phyloP scores from a whole-genome alignment of 2,888 invertebrate genomes.

The Autographa pulchrina region DNA sequence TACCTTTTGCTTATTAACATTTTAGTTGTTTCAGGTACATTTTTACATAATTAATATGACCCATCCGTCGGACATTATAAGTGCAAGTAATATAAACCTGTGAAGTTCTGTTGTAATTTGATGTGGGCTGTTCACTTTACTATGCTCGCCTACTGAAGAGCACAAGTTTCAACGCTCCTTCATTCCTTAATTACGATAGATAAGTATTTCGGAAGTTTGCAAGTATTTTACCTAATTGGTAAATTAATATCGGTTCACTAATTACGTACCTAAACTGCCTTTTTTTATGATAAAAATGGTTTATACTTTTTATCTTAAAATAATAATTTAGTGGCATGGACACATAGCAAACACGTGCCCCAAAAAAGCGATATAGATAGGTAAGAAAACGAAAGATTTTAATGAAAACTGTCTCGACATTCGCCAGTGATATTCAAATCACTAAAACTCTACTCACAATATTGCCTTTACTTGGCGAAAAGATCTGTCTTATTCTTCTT shows the following conservation, averaged over 20 bases:
- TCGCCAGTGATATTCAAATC: too few species aligned
- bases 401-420: too few species aligned
- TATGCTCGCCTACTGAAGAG: background rate
- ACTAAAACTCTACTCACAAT: too few species aligned
- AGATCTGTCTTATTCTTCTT: too few species aligned
- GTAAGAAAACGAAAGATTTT: too few species aligned
- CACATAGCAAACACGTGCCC: too few species aligned
- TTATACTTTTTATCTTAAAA: too few species aligned
- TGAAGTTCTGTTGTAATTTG: conserved; percentile 9
- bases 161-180: conserved; percentile 19
- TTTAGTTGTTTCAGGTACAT: background rate
- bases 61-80: background rate
- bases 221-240: conserved; percentile 13
- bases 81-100: conserved; percentile 1
- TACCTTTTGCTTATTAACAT: background rate
- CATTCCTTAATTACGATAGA: conserved; percentile 40
- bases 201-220: conserved; percentile 21
- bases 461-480: too few species aligned
- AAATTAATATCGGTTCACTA: conserved; percentile 8
- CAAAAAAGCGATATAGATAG: too few species aligned
- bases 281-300: background rate
- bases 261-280: background rate
- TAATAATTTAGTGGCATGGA: too few species aligned
- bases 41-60: background rate
- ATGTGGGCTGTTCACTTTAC: conserved; percentile 11